Base-by-base conservation (phyloP, 2,888 invertebrate genomes). In the Dysmachus trigonus region DNA sequence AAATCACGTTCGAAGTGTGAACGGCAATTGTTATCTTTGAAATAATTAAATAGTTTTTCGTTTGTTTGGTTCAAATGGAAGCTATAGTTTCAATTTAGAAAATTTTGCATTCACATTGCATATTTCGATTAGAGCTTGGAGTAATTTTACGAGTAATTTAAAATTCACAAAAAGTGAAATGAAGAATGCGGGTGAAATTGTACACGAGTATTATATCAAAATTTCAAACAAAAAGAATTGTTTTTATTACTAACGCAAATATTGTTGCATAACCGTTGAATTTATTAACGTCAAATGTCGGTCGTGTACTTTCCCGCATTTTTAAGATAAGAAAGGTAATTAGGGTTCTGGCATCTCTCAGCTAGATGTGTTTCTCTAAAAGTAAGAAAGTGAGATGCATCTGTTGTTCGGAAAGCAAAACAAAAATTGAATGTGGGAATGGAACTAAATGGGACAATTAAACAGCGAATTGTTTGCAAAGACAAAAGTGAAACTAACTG, bases 401-500 rank as follows among this genome's bases (percentile, higher is more conserved):
- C 18, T 10, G 27, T 62, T 27, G 62, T 62, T 62, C 62, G 62
- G 22, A 62, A 62, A 47, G n/a, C 18, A 47, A 47, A 47, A 62
- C 62, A 62, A 62, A n/a, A 62, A 62, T 10, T 27, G 62, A 62
- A 76, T 76, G 76, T 76, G 76, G 38, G 76, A 76, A 76, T 76
- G 33, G 22, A 38, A 18, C 13, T 76, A 76, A 76, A 35, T 76
- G 35, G 76, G 76, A 76, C 76, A 38, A 76, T 31, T 76, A 76
- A 76, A 1, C 38, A 38, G 22, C 18, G 76, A 22, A 76, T 38
- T 76, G 38, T 76, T 38, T 76, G 76, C 35, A 18, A 76, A 76
- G 38, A 76, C 38, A 76, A 76, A 76, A 76, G 76, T 76, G 76
- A 76, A 76, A 76, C 38, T 38, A 76, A 35, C 76, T 35, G 35